Base-by-base conservation (phyloP, 2,113 vertebrate species). In the Amia ocellicauda region DNA sequence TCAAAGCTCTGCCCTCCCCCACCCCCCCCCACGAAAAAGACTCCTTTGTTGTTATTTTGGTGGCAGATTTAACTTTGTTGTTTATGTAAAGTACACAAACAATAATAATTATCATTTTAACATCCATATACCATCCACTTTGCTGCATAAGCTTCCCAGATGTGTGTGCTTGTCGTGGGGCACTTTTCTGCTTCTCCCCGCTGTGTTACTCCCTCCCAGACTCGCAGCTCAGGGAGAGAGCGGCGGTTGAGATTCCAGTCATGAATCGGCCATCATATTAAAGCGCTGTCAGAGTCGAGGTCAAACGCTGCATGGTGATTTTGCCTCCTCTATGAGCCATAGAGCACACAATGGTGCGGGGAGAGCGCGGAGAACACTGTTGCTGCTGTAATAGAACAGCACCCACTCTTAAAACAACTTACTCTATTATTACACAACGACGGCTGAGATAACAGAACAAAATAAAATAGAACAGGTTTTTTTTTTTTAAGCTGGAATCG, bases 321-420 rank as follows among this genome's bases (percentile, higher is more conserved):
- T 82, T 79, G 73, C 75, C 77, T 66, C 70, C 73, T 81, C 74
- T 68, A 86, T 86, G 87, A 87, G 68, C 85, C 87, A 90, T 90
- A 85, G 88, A 86, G 86, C 79, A 84, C 83, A 90, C 89, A 89
- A 89, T 90, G 87, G 83, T 68, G 85, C 86, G 78, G 83, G 77
- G 88, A 87, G 86, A 86, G 85, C 80, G 83, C 84, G 86, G 80
- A 86, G 70, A 82, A 76, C 86, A 80, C 84, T 71, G 78, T 75
- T 78, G 83, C 64, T 75, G 81, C 82, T 86, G 86, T 77, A 73
- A 83, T 75, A 75, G 82, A 83, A 86, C 83, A 88, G 81, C 80
- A 73, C 69, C 69, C 81, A 81, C 83, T 81, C 82, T 86, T 83
- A 47, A 63, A 28, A 83, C 81, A 87, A 86, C 84, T 80, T 86